Percentiles rank a stretch among this genome's conserved stretches.
Conservation (phyloP, 2,888 invertebrate species). For the Meliscaeva auricollis region DNA sequence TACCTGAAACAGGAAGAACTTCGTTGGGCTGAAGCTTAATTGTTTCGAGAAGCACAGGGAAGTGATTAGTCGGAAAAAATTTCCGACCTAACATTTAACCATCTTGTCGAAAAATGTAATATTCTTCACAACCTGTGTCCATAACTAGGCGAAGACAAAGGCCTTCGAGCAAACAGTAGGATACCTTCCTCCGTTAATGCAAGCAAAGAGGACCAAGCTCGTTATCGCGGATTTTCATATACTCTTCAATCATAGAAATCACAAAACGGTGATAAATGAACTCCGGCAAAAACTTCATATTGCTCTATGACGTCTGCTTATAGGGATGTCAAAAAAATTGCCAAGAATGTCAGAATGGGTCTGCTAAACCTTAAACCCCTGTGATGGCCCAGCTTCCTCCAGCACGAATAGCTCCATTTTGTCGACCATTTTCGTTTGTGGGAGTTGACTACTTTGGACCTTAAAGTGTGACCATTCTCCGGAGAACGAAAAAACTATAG, state of each 20-base stretch:
- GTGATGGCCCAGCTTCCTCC: background rate
- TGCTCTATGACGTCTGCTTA: no score
- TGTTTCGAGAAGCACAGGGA: constrained; percentile 11
- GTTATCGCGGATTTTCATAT: no score
- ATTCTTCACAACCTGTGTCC: background rate
- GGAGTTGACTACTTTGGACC: constrained; percentile 21
- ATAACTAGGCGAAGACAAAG: background rate
- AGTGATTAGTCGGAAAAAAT: background rate
- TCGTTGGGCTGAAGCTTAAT: background rate
- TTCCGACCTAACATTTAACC: background rate
- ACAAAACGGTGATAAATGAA: no score
- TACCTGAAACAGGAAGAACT: constrained; percentile 35
- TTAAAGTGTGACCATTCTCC: background rate
- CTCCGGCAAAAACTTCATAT: no score
- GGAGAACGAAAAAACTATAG: background rate
- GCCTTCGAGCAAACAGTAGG: background rate
- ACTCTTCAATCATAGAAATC: no score
- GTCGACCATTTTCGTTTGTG: constrained; percentile 17
- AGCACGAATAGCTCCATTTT: no score
- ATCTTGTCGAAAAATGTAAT: background rate
- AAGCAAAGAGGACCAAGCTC: no score
- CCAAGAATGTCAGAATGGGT: constrained; percentile 5
- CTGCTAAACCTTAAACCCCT: background rate
- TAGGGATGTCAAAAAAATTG: background rate
- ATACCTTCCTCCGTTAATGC: background rate